A percentile compares a stretch with the other conserved stretches of the same genome.
Evolutionary conservation across 1,140 invertebrate species (phyloP).

Genomic region (Dolichoris vasculosae): DNA sequence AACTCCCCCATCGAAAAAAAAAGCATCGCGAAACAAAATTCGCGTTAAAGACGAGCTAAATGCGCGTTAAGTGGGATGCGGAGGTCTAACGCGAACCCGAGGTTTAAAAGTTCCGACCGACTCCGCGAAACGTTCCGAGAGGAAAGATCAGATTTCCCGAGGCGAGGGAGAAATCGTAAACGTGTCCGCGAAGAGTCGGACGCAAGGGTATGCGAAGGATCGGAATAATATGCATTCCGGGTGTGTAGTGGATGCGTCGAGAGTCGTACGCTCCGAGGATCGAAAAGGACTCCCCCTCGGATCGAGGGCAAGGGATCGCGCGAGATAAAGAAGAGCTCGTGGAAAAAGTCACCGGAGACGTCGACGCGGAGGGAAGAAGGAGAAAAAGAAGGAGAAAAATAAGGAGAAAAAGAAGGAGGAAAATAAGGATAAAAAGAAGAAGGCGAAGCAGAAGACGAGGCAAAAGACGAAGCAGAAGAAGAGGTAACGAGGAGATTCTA

Average conservation of each 20-base stretch:
- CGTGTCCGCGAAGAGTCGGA: not conserved
- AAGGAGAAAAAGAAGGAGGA: not conserved
- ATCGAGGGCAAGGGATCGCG: not conserved
- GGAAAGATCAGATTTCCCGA: not conserved
- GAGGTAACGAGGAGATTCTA: slow-evolving; percentile 48
- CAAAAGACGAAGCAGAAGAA: not conserved
- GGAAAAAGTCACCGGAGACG: not conserved
- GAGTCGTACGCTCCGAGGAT: not conserved
- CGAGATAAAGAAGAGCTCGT: not conserved
- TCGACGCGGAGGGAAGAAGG: not conserved
- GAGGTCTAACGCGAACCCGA: not conserved
- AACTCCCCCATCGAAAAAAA: not conserved
- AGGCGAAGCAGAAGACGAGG: not conserved
- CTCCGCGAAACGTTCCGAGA: no score
- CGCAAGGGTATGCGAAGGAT: not conserved
- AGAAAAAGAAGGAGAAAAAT: not conserved
- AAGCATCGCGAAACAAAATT: not conserved
- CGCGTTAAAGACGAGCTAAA: not conserved
- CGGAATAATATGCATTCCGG: not conserved
- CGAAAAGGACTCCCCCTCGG: not conserved
- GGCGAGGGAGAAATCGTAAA: not conserved
- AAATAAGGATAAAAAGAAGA: not conserved
- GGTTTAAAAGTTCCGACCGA: not conserved
- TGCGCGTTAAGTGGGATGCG: not conserved
- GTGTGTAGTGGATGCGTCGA: not conserved